A percentile compares a stretch with the other conserved stretches of the same genome.
Conservation (phyloP, 2,113 vertebrate species). For the Trogon melanurus region DNA sequence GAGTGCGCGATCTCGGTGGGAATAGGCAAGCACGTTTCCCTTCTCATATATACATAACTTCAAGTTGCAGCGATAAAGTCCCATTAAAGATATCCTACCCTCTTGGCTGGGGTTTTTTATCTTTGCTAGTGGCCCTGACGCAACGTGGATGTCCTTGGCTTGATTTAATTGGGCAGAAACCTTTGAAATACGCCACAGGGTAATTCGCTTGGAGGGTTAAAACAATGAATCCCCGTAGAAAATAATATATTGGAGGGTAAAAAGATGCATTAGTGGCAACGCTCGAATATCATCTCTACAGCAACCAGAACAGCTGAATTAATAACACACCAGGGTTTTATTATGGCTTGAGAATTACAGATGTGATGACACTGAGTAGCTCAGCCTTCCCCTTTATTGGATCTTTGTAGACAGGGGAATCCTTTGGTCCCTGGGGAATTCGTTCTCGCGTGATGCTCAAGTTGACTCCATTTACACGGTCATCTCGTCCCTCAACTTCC, state of each 20-base stretch:
- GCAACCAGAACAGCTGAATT: constrained; percentile 73
- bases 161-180: constrained; percentile 72
- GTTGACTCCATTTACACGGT: constrained; percentile 36
- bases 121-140: constrained; percentile 36
- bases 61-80: constrained; percentile 36
- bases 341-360: constrained; percentile 73
- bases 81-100: constrained; percentile 46
- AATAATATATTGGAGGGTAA: constrained; percentile 72
- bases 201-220: constrained; percentile 71
- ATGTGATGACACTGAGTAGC: constrained; percentile 52
- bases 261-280: constrained; percentile 77
- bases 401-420: constrained; percentile 14
- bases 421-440: constrained; percentile 16
- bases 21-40: constrained; percentile 25
- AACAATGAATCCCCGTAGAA: constrained; percentile 74
- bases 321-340: constrained; percentile 71
- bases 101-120: constrained; percentile 34
- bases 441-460: not conserved
- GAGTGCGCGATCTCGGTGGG: constrained; percentile 17
- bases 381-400: constrained; percentile 55
- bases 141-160: constrained; percentile 63
- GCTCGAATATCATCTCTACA: constrained; percentile 65
- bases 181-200: constrained; percentile 73
- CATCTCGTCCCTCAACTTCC: not conserved
- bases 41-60: not conserved